Evolutionary conservation across 2,888 invertebrate species (phyloP), one percentile per base, ranked within the genome.

Genomic region (Hyles lineata): DNA sequence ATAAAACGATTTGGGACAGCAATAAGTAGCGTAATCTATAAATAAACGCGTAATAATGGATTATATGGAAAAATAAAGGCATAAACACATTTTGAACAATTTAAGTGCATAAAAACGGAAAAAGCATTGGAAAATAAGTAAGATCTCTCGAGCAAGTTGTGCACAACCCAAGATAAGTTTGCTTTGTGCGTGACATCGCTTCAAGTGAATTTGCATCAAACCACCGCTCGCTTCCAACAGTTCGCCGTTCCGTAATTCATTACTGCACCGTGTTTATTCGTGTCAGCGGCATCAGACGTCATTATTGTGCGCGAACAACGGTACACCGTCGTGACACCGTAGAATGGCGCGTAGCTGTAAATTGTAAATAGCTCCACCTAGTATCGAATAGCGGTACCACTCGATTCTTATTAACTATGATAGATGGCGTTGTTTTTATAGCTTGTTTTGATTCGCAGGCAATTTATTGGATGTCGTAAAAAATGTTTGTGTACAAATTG

Each of bases 91-190:
- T 29, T 25, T 29, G 9, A 61, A 29, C 25, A 29, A 29, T 5
- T 17, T 29, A 62, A 61, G 6, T 61, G 8, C 1, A 15, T 29
- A 62, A 29, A n/a, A 62, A 29, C 29, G 29, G 23, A n/a, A 63
- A 43, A 43, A 43, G 2, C 21, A 3, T 43, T 23, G 29, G 29
- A 55, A 61, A 62, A 62, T 60, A 15, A 25, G 25, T 32, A 32
- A 62, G 29, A 29, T 32, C 61, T 61, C 61, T 19, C 29, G 19
- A 62, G 19, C 29, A 29, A 67, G 8, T n/a, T 50, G 43, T 60
- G 25, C 60, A 60, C 60, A 60, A 60, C 8, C 7, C 98, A 98
- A 98, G 98, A 84, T 98, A 70, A 11, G n/a, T 70, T 58, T 55
- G 32, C 50, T 21, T 61, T 55, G 70, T 21, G 58, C n/a, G 15